phyloP scores from a whole-genome alignment of 2,888 invertebrate species.

The Volucella inflata region DNA sequence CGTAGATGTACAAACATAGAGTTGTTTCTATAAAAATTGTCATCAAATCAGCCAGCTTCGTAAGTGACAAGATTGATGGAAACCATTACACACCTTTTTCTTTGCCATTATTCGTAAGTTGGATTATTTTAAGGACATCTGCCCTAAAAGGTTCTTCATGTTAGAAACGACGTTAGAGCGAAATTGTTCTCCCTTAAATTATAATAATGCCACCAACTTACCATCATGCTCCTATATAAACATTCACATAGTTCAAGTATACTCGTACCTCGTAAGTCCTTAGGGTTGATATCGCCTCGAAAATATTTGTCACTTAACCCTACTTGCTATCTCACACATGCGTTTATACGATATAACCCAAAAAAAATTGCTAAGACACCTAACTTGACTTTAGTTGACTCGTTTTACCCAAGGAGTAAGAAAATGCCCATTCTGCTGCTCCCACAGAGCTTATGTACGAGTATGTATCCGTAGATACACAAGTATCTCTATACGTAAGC shows the following conservation, averaged over 20 bases:
- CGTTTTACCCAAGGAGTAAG: neutral
- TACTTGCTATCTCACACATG: neutral
- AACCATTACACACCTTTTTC: conserved; percentile 16
- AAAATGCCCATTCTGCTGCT: neutral
- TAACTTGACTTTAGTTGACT: neutral
- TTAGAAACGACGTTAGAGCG: conserved; percentile 9
- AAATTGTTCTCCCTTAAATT: neutral
- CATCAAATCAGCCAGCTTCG: neutral
- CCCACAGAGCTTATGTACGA: neutral
- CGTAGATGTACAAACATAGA: neutral
- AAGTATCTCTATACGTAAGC: conserved; percentile 40
- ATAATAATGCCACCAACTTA: too few relatives aligned
- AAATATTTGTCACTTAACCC: conserved; percentile 51
- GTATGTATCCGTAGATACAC: too few relatives aligned
- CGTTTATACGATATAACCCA: neutral
- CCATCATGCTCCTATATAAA: conserved; percentile 2
- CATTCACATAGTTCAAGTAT: conserved; percentile 25
- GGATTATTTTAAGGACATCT: neutral
- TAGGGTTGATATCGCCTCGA: conserved; percentile 20
- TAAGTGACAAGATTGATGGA: conserved; percentile 18
- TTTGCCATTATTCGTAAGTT: neutral
- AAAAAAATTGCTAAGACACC: conserved; percentile 22
- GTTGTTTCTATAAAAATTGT: neutral
- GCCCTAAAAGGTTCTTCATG: conserved; percentile 19
- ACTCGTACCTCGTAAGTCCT: neutral